Base-by-base conservation (phyloP, 2,888 invertebrate genomes). In the Baronia brevicornis region DNA sequence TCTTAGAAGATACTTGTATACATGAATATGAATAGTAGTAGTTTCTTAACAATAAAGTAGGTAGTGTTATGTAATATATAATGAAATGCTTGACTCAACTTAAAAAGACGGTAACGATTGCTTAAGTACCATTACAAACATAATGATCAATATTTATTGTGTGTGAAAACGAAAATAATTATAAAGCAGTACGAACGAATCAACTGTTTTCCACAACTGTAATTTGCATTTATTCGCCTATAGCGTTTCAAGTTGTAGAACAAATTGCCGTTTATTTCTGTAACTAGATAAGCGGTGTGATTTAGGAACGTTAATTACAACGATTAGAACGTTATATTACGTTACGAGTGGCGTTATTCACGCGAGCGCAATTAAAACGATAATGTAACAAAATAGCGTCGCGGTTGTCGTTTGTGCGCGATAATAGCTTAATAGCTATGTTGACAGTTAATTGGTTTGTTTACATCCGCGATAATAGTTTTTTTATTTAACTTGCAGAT, bases 341-440 rank as follows among this genome's bases (percentile, higher is more conserved):
- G 44, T 44, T 49, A 48, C 46, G 44, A 47, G 37, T 44, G 52
- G 41, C 30, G 44, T 43, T 54, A 51, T 53, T 51, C 55, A 57
- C 57, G 58, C 56, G 34, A 56, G 43, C 46, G 50, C 46, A 50
- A 59, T 62, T 56, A 55, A 52, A 56, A 47, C 52, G 48, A 57
- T 60, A 58, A 51, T 39, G 48, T 43, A 46, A 36, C 43, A 41
- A 41, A 30, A 41, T 41, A 34, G 31, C 36, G 40, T 38, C 33
- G 23, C 35, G 24, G 33, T 36, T n/a, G 22, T 22, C 28, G 28
- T 32, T 39, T 41, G 39, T 39, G 27, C 33, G 28, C 33, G 20
- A 23, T 41, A 43, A 46, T 46, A 38, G 31, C 27, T 39, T 49
- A 46, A 50, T 41, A 28, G 42, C 35, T 34, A 25, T 18, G 42